A percentile compares a stretch with the other conserved stretches of the same genome.
phyloP scores from a whole-genome alignment of 2,113 vertebrate species.

The Chionodraco myersi region DNA sequence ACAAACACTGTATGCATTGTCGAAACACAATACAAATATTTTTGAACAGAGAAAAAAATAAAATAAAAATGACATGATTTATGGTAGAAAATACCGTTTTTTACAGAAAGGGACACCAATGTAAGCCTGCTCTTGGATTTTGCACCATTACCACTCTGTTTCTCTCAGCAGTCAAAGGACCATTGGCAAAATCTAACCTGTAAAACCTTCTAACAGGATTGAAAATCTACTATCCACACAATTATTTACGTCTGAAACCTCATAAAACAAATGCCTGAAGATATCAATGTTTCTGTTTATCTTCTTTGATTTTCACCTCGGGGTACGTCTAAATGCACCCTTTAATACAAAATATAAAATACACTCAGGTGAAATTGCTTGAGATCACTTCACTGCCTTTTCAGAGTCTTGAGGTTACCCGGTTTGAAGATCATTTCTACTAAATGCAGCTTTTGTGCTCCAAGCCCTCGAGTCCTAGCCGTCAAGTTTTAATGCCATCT shows the following conservation, averaged over 20 bases:
- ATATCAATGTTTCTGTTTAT: conserved; percentile 5
- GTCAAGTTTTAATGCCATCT: conserved; percentile 42
- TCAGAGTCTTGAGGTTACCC: conserved; percentile 16
- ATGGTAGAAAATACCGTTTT: conserved; percentile 7
- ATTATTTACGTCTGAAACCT: conserved; percentile 33
- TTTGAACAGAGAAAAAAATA: too few relatives aligned
- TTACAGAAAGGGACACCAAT: background rate
- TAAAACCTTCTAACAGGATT: conserved; percentile 2
- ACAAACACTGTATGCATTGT: too few relatives aligned
- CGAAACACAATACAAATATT: too few relatives aligned
- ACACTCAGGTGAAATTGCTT: conserved; percentile 11
- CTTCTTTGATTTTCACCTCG: background rate
- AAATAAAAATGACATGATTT: conserved; percentile 3
- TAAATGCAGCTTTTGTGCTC: conserved; percentile 33
- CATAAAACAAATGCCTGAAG: conserved; percentile 5
- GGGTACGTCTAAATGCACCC: conserved; percentile 21
- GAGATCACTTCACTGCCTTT: conserved; percentile 10
- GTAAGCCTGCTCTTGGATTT: background rate
- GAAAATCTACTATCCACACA: conserved; percentile 32
- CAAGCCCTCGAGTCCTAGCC: conserved; percentile 20
- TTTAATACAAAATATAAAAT: conserved; percentile 36
- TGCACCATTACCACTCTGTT: background rate
- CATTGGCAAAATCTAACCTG: conserved; percentile 3
- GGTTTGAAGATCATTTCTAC: conserved; percentile 46
- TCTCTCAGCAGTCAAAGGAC: conserved; percentile 27